A percentile compares a stretch with the other conserved stretches of the same genome.
Conservation (phyloP, 2,797 vertebrate genomes). For the Jordanella pulchra region DNA sequence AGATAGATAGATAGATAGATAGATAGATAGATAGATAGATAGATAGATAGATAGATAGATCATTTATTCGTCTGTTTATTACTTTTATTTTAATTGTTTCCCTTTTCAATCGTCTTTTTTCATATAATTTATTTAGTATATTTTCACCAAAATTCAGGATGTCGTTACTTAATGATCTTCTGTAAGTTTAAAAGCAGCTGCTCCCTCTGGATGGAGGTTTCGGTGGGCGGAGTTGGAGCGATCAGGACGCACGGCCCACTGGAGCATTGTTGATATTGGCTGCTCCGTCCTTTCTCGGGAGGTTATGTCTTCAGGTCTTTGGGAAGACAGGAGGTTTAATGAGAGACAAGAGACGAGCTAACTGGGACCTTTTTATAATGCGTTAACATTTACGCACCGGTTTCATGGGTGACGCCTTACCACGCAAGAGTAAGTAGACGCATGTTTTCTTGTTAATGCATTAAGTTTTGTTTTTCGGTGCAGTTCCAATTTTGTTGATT, state of each 20-base stretch:
- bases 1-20: too few species aligned
- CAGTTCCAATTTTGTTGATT: neutral
- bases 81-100: neutral
- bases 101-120: neutral
- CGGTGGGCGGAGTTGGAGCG: slow-evolving; percentile 64
- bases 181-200: neutral
- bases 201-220: slow-evolving; percentile 18
- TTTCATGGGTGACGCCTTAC: slow-evolving; percentile 12
- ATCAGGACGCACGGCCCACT: slow-evolving; percentile 52
- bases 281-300: slow-evolving; percentile 42
- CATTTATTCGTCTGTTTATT: too few species aligned
- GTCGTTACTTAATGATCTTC: too few species aligned
- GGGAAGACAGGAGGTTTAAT: slow-evolving; percentile 7
- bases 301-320: slow-evolving; percentile 61
- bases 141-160: too few species aligned
- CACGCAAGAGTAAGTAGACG: slow-evolving; percentile 46
- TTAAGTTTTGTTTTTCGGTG: neutral
- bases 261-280: slow-evolving; percentile 60
- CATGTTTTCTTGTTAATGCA: neutral
- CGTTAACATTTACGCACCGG: slow-evolving; percentile 3
- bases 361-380: slow-evolving; percentile 17
- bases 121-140: neutral
- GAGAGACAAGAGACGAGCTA: neutral
- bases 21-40: too few species aligned
- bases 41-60: too few species aligned